Evolutionary conservation across 92 coral and sea anemone species (phyloP), one percentile per base, ranked within the genome.

Genomic region (Plumapathes pennacea): DNA sequence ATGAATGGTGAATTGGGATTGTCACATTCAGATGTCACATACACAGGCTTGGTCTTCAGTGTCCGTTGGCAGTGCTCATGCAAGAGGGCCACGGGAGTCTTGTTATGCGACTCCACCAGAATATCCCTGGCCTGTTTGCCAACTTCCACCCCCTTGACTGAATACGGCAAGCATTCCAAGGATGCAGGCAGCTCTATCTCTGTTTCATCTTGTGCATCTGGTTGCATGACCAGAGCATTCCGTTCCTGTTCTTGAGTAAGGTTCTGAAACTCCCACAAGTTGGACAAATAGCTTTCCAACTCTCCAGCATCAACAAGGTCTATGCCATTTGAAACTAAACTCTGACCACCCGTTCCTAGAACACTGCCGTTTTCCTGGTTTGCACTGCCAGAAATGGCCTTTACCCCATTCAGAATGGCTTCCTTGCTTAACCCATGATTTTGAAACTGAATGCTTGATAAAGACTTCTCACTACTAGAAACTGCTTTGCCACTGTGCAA

Each of bases 41-140:
- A 94, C 41, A 54, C 81, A 1, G 99, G 99, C 30, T 88, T 94
- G 6, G 65, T 50, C 50, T 94, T 89, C 37, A 88, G 45, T 14
- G 60, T 69, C 13, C 78, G 80, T 46, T 81, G 85, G 32, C 90
- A 83, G 43, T 94, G 89, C 47, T 94, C 99, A 60, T 94, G 96
- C 12, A 94, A 74, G 19, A 94, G 68, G 3, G 99, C 90, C 36
- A 78, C 86, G 3, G 90, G 90, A 1, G 96, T 94, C 73, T 94
- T 94, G 5, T 90, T 87, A 2, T 82, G 88, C 6, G 95, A 83
- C 28, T 84, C 84, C 12, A 94, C 28, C 14, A 51, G 55, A 68
- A 74, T 66, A 2, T 68, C 89, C 28, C 66, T 75, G 39, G 62
- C 50, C 48, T 45, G 67, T 53, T 81, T 92, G 19, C 60, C 60